Base-by-base conservation (phyloP, 2,888 invertebrate species). In the Drosophila silvestris region DNA sequence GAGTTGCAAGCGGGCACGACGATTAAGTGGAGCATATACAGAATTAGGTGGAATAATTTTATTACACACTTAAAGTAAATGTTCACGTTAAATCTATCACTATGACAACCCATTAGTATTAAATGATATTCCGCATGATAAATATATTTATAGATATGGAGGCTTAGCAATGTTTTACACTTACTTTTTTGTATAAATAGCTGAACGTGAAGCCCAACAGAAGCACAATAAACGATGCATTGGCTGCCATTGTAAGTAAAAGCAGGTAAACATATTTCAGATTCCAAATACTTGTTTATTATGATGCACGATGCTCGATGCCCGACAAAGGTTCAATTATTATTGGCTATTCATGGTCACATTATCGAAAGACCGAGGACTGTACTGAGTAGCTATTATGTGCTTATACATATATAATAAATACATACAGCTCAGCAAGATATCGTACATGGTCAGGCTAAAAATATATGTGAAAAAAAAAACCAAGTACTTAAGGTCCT, bases 301-400 rank as follows among this genome's bases (percentile, higher is more conserved):
- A 26, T 37, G 26, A 22, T 77, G 41, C n/a, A n/a, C n/a, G 56
- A 32, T 77, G 22, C 60, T 56, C 37, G 60, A 41, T 71, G 54
- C 56, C 70, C 30, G 56, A 73, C 85, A 85, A 88, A 75, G 66
- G 50, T 71, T 68, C 89, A 85, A 85, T 88, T 85, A 88, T 76
- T 76, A 74, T 68, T 74, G 71, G 57, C 75, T 75, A 89, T 87
- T 79, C 82, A 87, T 75, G 88, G 73, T 33, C 71, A 68, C 58
- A 70, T 78, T 76, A 69, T 70, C 73, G 64, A 54, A 74, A 67
- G 71, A 72, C 51, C 76, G 62, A 26, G 28, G 26, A 75, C 79
- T 75, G 73, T 78, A 44, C 44, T 58, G 30, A 56, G 53, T 44
- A 53, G 26, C 61, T 47, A 62, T 62, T 60, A 68, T 58, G 44